Conservation (phyloP, 64 coral and sea anemone genomes). For the Anthopleura sola region DNA sequence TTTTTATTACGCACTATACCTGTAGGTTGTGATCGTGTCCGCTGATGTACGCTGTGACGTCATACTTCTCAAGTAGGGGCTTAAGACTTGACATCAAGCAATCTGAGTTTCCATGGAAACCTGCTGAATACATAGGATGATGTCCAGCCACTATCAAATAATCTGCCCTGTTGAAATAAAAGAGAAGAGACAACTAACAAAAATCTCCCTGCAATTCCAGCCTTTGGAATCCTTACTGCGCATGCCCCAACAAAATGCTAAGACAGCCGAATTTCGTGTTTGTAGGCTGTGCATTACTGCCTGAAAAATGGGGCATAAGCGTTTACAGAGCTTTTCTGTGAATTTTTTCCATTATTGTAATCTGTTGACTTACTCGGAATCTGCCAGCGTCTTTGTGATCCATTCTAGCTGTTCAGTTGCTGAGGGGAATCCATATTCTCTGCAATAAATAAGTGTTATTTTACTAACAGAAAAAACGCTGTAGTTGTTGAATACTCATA, state of each 20-base stretch:
- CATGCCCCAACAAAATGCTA: too few species aligned
- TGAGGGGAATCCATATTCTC: background rate
- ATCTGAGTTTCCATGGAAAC: slow-evolving; percentile 67
- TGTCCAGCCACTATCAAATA: slow-evolving; percentile 83
- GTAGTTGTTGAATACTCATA: too few species aligned
- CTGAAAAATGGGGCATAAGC: too few species aligned
- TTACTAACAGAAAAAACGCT: too few species aligned
- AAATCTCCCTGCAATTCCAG: too few species aligned
- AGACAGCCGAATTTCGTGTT: too few species aligned
- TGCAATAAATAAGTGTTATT: background rate
- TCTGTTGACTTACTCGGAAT: slow-evolving; percentile 48
- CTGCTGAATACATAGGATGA: slow-evolving; percentile 77
- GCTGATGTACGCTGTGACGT: slow-evolving; percentile 78
- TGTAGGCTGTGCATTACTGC: too few species aligned
- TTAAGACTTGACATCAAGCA: slow-evolving; percentile 60
- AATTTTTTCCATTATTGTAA: background rate
- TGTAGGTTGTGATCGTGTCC: slow-evolving; percentile 94
- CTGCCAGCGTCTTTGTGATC: slow-evolving; percentile 52
- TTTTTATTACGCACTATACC: slow-evolving; percentile 21
- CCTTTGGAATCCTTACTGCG: too few species aligned
- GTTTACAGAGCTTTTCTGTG: too few species aligned
- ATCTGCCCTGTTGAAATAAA: slow-evolving; percentile 49
- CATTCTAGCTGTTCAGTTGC: slow-evolving; percentile 53
- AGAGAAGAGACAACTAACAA: background rate
- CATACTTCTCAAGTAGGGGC: slow-evolving; percentile 67